Evolutionary conservation across 2,113 vertebrate genomes (phyloP).

Genomic region (Cyphomyrus plagiostoma): DNA sequence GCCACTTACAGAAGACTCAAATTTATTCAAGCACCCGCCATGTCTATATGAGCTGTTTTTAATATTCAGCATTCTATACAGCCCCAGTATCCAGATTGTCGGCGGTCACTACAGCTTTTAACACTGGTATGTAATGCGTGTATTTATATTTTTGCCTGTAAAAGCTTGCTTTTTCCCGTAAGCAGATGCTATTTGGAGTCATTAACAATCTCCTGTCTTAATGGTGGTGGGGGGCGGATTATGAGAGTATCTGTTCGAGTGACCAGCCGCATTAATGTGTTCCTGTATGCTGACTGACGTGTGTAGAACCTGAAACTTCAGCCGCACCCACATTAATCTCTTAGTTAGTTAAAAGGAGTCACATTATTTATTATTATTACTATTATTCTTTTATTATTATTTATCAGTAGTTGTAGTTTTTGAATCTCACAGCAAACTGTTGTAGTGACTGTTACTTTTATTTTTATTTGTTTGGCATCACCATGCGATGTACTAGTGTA

Average conservation of each 20-base stretch:
- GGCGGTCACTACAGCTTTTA: not conserved
- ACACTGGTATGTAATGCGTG: not conserved
- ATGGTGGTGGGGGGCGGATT: not conserved
- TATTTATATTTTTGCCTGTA: not conserved
- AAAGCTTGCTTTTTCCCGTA: conserved; percentile 2
- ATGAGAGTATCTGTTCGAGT: not conserved
- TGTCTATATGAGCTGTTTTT: not conserved
- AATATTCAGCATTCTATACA: not conserved
- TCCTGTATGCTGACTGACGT: not conserved
- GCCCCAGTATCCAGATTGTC: not conserved
- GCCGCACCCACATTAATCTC: not conserved
- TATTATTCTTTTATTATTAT: not conserved
- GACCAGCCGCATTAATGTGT: not conserved
- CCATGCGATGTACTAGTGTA: not conserved
- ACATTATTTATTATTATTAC: not conserved
- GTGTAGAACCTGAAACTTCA: not conserved
- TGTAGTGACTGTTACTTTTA: not conserved
- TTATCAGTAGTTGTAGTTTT: no score
- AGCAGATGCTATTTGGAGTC: not conserved
- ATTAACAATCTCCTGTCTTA: not conserved
- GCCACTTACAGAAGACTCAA: no score
- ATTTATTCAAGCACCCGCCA: not conserved
- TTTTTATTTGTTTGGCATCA: not conserved
- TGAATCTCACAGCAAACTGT: not conserved
- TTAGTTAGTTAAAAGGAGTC: not conserved